These are phyloP conservation scores for Bombus sibiricus DNA, from an alignment of 1,140 invertebrate genomes.

Conservation along the genomic window DNA sequence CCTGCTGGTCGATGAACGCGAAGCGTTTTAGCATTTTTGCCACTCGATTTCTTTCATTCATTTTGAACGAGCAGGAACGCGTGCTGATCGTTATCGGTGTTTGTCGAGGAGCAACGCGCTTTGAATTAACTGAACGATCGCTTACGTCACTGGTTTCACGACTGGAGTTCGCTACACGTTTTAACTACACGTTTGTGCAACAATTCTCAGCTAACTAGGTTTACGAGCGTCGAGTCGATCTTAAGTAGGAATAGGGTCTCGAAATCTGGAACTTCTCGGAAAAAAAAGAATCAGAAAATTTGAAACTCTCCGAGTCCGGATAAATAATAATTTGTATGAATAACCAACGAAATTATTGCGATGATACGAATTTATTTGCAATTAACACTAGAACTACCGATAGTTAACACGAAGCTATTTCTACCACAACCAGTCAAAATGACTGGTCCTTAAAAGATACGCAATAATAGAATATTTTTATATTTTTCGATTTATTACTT, in stretches of 20 bases:
- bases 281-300: neutral
- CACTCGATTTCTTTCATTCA: neutral
- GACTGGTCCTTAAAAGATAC: too few species aligned
- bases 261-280: neutral
- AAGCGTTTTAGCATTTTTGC: neutral
- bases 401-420: too few species aligned
- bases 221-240: neutral
- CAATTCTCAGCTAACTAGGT: too few species aligned
- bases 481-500: too few species aligned
- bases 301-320: neutral
- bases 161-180: neutral
- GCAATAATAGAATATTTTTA: too few species aligned
- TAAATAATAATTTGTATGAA: neutral
- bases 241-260: neutral
- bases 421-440: too few species aligned
- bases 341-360: too few species aligned
- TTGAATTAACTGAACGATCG: slow-evolving; percentile 13
- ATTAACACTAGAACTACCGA: too few species aligned
- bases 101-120: neutral
- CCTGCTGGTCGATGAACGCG: neutral
- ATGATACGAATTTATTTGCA: too few species aligned
- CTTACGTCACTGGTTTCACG: neutral
- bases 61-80: too few species aligned
- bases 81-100: slow-evolving; percentile 6
- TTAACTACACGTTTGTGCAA: too few species aligned